phyloP scores from a whole-genome alignment of 2,113 vertebrate species.

The Xenopus laevis region DNA sequence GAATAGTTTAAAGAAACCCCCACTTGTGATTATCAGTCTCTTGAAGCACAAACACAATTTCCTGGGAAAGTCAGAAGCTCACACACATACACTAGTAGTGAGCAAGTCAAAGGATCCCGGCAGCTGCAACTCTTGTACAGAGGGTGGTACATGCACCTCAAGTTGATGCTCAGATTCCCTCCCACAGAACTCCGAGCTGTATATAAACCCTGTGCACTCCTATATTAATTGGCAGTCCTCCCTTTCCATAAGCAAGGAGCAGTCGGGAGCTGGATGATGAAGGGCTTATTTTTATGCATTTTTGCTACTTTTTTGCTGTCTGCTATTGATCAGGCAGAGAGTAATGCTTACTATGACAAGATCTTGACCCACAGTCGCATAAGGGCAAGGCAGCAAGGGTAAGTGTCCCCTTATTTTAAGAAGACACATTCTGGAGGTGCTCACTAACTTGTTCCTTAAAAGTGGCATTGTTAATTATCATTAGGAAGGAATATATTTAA shows the following conservation, averaged over 20 bases:
- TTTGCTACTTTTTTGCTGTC: slow-evolving; percentile 71
- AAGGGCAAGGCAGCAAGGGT: slow-evolving; percentile 90
- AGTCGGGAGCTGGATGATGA: slow-evolving; percentile 75
- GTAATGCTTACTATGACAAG: slow-evolving; percentile 92
- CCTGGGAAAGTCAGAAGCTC: too few relatives aligned
- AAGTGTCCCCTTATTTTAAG: slow-evolving; percentile 54
- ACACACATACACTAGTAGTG: too few relatives aligned
- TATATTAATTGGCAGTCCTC: slow-evolving; percentile 68
- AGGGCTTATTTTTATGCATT: slow-evolving; percentile 67
- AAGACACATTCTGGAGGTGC: too few relatives aligned
- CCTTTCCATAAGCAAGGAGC: slow-evolving; percentile 61
- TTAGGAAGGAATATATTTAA: too few relatives aligned
- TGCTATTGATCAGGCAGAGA: slow-evolving; percentile 70
- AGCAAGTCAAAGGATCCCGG: too few relatives aligned
- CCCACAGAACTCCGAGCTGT: slow-evolving; percentile 66
- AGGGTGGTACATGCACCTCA: slow-evolving; percentile 67
- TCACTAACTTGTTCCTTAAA: too few relatives aligned
- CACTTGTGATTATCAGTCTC: too few relatives aligned
- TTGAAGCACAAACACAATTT: too few relatives aligned
- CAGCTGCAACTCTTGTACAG: slow-evolving; percentile 56
- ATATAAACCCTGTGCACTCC: slow-evolving; percentile 79
- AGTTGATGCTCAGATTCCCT: slow-evolving; percentile 66
- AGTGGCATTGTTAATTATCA: too few relatives aligned
- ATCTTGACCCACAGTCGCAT: slow-evolving; percentile 92
- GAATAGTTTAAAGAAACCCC: too few relatives aligned